Evolutionary conservation across 2,888 invertebrate species (phyloP).

Genomic region (Metallyticus violacea): DNA sequence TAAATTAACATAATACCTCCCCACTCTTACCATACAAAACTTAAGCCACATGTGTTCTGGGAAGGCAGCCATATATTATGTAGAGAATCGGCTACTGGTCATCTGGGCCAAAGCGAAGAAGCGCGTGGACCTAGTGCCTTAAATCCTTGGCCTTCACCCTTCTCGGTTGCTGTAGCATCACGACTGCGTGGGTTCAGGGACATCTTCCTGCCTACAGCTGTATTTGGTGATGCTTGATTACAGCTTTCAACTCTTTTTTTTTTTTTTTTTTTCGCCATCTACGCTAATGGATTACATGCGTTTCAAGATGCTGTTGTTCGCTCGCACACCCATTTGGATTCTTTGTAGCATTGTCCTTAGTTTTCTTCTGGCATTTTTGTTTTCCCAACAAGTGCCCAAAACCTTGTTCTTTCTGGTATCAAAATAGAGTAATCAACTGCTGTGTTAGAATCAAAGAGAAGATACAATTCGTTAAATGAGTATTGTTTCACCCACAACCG

Average conservation of each 20-base stretch:
- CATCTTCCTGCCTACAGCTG: background rate
- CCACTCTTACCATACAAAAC: no score
- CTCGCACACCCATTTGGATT: background rate
- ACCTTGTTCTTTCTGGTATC: no score
- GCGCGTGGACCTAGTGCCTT: background rate
- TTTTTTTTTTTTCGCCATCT: no score
- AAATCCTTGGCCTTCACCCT: background rate
- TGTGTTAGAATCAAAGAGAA: no score
- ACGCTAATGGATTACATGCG: background rate
- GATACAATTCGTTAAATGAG: no score
- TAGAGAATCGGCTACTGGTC: background rate
- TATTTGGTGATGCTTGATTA: background rate
- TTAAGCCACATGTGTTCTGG: background rate
- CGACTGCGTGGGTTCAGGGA: background rate
- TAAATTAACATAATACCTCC: no score
- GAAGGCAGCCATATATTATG: background rate
- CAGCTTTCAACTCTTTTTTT: background rate
- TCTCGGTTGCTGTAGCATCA: no score
- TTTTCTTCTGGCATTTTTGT: background rate
- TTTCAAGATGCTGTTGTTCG: no score
- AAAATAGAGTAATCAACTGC: no score
- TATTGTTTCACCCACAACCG: no score
- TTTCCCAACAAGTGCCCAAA: background rate
- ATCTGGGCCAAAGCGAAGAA: background rate
- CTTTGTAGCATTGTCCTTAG: background rate